Conservation (phyloP, 2,113 vertebrate species). For the Pardalotus punctatus region DNA sequence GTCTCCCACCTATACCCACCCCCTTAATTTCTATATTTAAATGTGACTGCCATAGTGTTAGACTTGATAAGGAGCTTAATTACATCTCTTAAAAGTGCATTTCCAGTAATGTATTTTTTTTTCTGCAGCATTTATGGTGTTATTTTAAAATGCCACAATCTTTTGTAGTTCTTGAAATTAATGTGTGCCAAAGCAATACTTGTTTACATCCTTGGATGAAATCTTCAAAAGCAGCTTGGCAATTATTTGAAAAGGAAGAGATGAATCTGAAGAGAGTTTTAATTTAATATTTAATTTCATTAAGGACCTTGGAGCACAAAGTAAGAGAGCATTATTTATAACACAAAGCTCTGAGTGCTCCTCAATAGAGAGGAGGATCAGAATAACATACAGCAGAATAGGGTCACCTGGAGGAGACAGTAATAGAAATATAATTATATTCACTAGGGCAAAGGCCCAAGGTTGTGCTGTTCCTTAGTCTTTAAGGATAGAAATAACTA, state of each 20-base stretch:
- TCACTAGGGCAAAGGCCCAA: slow-evolving; percentile 5
- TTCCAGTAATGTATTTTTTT: neutral
- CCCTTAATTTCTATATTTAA: neutral
- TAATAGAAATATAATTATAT: slow-evolving; percentile 23
- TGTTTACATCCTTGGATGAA: slow-evolving; percentile 30
- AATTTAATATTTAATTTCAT: slow-evolving; percentile 65
- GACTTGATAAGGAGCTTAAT: neutral
- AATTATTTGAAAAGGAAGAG: slow-evolving; percentile 57
- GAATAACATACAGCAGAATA: neutral
- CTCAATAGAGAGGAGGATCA: neutral
- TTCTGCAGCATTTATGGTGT: neutral
- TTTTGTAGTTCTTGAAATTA: slow-evolving; percentile 11
- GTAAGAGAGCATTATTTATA: slow-evolving; percentile 60
- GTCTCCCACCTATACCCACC: neutral
- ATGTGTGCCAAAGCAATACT: neutral
- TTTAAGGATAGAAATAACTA: neutral
- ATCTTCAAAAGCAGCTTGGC: slow-evolving; percentile 29
- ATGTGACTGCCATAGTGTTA: neutral
- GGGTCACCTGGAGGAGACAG: slow-evolving; percentile 24
- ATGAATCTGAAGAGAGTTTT: slow-evolving; percentile 56
- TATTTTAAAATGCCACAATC: neutral
- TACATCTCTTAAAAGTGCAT: neutral
- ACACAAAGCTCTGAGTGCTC: slow-evolving; percentile 46
- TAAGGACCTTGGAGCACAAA: slow-evolving; percentile 57
- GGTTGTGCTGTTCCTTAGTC: neutral